Evolutionary conservation across 1,140 invertebrate species (phyloP), one percentile per base, ranked within the genome.

Genomic region (Cherax destructor): DNA sequence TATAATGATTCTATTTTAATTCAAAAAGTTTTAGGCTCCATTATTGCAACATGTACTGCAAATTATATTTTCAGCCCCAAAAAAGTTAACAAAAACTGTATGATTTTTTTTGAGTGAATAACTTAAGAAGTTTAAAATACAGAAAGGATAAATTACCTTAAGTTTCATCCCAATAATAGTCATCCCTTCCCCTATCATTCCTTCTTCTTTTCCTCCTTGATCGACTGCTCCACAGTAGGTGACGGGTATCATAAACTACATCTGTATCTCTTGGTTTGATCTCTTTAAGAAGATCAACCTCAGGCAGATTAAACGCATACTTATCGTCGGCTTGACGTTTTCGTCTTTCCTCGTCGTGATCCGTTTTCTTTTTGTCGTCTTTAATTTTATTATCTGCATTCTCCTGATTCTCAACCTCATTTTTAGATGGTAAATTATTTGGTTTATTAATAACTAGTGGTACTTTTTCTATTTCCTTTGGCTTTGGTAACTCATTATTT

Each of bases 201-300:
- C 69, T 74, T 30, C 69, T 74, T n/a, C 69, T 74, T 74, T 74
- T 74, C 69, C 69, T 74, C n/a, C 69, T 74, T 30, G 69, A 74
- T 30, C 69, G 69, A 74, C 69, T 74, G 69, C 6, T 74, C 69
- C 69, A 74, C 69, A 74, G 69, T 24, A 74, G 69, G 24, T 74
- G 69, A 6, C 69, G 69, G 24, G 69, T 74, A n/a, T 74, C 69
- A 30, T 74, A 74, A 30, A n/a, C 69, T 21, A 74, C 69, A 30
- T 74, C 69, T 9, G n/a, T 30, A 11, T 74, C 69, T 7, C n/a
- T 24, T 9, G 69, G 24, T n/a, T 74, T 74, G 6, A 74, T 74
- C n/a, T 74, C 69, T 30, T 74, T 74, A 9, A 30, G 9, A 24
- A 74, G 69, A 10, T 74, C 24, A 74, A 74, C 69, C 30, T 74